Evolutionary conservation across 2,797 vertebrate genomes (phyloP).

Genomic region (Molossus alvarezi): DNA sequence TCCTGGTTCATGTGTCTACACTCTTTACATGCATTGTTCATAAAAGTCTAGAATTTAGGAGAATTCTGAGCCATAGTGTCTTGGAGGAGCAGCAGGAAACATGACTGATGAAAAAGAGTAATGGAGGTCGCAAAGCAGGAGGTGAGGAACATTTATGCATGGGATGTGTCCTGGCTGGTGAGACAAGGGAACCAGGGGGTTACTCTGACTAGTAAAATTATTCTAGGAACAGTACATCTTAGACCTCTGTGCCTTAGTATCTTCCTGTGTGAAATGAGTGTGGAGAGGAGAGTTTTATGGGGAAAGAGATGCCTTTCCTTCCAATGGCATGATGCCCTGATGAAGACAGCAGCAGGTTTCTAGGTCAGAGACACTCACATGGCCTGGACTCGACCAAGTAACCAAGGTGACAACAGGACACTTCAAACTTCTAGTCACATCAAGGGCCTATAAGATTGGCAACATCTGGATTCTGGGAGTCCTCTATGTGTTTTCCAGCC

Average conservation of each 20-base stretch:
- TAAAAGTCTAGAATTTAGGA: neutral
- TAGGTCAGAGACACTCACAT: neutral
- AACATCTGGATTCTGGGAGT: neutral
- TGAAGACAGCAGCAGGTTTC: neutral
- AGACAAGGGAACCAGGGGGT: neutral
- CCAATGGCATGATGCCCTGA: neutral
- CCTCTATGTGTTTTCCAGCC: neutral
- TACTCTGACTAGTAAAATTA: neutral
- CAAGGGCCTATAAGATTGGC: neutral
- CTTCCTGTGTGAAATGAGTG: neutral
- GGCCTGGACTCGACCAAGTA: neutral
- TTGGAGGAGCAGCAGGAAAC: neutral
- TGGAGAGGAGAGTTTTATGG: neutral
- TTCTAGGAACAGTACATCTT: neutral
- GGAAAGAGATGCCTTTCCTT: neutral
- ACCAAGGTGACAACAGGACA: neutral
- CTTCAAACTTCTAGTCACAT: neutral
- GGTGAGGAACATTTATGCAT: neutral
- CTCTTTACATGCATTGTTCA: neutral
- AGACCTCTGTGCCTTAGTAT: neutral
- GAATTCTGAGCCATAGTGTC: neutral
- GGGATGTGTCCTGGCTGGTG: neutral
- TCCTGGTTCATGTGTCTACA: neutral
- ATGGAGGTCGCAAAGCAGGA: neutral
- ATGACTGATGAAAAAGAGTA: neutral